phyloP scores from a whole-genome alignment of 1,140 invertebrate genomes.

The Sogatella furcifera region DNA sequence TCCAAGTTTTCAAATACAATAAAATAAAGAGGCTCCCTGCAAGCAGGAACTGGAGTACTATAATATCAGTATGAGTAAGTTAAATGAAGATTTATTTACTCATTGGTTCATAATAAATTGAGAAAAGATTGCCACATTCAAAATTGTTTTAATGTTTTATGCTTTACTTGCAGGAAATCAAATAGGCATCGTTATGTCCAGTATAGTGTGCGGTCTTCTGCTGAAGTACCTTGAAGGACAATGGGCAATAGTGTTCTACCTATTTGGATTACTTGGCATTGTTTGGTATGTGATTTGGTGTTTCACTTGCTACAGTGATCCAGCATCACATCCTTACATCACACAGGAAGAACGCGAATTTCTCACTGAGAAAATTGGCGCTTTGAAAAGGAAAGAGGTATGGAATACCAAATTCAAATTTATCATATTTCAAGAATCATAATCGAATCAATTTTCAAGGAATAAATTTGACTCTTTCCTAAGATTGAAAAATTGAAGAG shows the following conservation, averaged over 20 bases:
- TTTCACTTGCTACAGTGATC: constrained; percentile 61
- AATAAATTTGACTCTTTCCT: too few relatives aligned
- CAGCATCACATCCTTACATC: constrained; percentile 72
- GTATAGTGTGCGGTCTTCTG: constrained; percentile 33
- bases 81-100: too few relatives aligned
- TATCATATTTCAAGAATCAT: too few relatives aligned
- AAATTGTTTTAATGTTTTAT: too few relatives aligned
- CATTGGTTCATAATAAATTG: too few relatives aligned
- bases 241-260: constrained; percentile 44
- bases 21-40: too few relatives aligned
- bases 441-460: too few relatives aligned
- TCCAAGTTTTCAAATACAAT: too few relatives aligned
- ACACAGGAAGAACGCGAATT: constrained; percentile 64
- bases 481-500: too few relatives aligned
- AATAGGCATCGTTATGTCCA: constrained; percentile 37
- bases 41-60: too few relatives aligned
- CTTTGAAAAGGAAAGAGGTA: constrained; percentile 22
- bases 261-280: constrained; percentile 39
- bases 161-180: constrained; percentile 27
- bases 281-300: constrained; percentile 44
- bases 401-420: constrained; percentile 37
- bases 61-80: too few relatives aligned
- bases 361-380: constrained; percentile 33
- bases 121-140: neutral
- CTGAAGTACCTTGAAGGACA: constrained; percentile 32